Base-by-base conservation (phyloP, 2,797 vertebrate species). In the Chaenodraco wilsoni region DNA sequence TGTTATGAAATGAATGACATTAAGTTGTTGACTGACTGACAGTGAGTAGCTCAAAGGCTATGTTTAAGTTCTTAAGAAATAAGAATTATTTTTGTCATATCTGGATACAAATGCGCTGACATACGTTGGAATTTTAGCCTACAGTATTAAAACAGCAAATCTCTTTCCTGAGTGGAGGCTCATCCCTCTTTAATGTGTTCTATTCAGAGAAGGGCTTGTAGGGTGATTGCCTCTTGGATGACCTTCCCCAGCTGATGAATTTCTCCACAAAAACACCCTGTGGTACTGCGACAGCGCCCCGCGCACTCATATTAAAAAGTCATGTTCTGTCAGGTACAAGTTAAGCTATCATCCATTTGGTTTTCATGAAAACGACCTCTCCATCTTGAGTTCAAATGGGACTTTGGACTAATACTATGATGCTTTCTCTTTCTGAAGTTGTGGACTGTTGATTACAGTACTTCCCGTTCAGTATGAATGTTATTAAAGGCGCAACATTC, bases 121-220 rank as follows among this genome's bases (percentile, higher is more conserved):
- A 84, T 64, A 52, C 33, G 11, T 65, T 72, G 61, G 64, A 75
- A 78, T 90, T 85, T 84, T 65, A 85, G 81, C 73, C 72, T 56
- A 57, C 51, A 51, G 43, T 72, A 58, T 61, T 46, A 82, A 82
- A 84, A 81, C 73, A 72, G 74, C 59, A 84, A 81, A 85, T 79
- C 75, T 80, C 78, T 57, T 86, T 73, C 77, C 57, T 70, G 76
- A 82, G 75, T 80, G 64, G 49, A 78, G 63, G 43, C 86, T 88
- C 86, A 87, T 91, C 74, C 80, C 44, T 83, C 84, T 88, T 86
- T 89, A 88, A 91, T 92, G 83, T 73, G 74, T 82, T 83, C 68
- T 80, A 72, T 88, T 88, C 72, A 61, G 72, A 72, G 82, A 78
- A 81, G 67, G 75, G 70, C 72, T 84, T 1, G 31, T 76, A 17